Base-by-base conservation (phyloP, 1,140 invertebrate species). In the Macrobrachium nipponense region DNA sequence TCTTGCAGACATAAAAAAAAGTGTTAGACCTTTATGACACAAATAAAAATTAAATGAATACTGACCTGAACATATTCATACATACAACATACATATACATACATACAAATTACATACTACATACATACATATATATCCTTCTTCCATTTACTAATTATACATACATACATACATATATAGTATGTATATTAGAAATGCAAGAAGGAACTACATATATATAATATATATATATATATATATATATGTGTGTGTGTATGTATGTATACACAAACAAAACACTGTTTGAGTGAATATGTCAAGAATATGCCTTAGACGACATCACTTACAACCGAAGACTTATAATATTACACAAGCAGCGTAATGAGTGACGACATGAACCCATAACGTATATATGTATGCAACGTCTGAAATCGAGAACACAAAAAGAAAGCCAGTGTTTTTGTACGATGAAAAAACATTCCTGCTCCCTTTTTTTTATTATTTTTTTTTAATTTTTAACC, bases 1-100 rank as follows among this genome's bases (percentile, higher is more conserved):
- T 86, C 83, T 70, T 75, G 70, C 77, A 79, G 68, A 86, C 64
- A 59, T 66, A 78, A 85, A 72, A 79, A 68, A 58, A 51, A 51
- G 78, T n/a, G 18, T 44, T 80, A 18, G 18, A 51, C 51, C 51
- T 51, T 51, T 68, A 68, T 68, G 27, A 68, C 27, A 68, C 27
- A 68, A 23, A 68, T 68, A 68, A 18, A 68, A 11, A 68, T 68
- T 68, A 68, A 18, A 68, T 68, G 17, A 68, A 66, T 68, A 20
- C 27, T 23, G 12, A 68, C 11, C 27, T 68, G 27, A 23, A 68
- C 18, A 68, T 68, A 18, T 68, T 23, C 2, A 68, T 68, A 68
- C 14, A 68, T 20, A 68, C 14, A 68, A 68, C 18, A 68, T 68
- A 68, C 20, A 68, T 68, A 68, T 68, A 68, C 20, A 68, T 68